Conservation (phyloP, 2,113 vertebrate species). For the Hydrochoerus hydrochaeris region DNA sequence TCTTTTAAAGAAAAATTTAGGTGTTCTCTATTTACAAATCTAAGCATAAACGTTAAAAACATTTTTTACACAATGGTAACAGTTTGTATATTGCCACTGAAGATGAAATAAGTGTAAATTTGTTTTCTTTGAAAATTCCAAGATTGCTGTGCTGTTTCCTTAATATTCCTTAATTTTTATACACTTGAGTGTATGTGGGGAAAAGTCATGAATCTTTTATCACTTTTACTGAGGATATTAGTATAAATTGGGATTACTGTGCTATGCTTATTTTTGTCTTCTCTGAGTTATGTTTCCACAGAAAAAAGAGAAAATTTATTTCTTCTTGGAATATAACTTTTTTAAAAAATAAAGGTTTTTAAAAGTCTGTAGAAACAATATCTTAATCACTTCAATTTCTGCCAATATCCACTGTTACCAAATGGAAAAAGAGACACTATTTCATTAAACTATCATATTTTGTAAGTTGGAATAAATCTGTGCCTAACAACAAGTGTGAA, state of each 20-base stretch:
- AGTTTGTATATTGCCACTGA: not conserved
- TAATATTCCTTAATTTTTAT: not conserved
- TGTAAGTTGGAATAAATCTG: not conserved
- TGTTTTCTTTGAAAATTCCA: not conserved
- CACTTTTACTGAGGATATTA: not conserved
- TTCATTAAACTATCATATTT: not conserved
- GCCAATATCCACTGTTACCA: not conserved
- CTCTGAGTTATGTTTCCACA: not conserved
- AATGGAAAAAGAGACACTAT: not conserved
- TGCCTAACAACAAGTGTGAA: not conserved
- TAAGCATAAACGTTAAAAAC: not conserved
- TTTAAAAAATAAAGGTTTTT: not conserved
- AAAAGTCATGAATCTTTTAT: not conserved
- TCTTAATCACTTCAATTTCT: not conserved
- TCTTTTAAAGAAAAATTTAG: not conserved
- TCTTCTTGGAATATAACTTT: not conserved
- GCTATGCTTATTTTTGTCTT: not conserved
- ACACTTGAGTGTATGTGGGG: not conserved
- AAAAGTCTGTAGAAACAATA: not conserved
- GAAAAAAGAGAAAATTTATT: not conserved
- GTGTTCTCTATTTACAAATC: not conserved
- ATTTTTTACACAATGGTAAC: not conserved
- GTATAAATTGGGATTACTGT: not conserved
- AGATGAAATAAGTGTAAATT: not conserved
- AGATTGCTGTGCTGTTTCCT: not conserved